These are phyloP conservation scores for Acronicta psi DNA, from an alignment of 2,888 invertebrate species.

Conservation along the genomic window DNA sequence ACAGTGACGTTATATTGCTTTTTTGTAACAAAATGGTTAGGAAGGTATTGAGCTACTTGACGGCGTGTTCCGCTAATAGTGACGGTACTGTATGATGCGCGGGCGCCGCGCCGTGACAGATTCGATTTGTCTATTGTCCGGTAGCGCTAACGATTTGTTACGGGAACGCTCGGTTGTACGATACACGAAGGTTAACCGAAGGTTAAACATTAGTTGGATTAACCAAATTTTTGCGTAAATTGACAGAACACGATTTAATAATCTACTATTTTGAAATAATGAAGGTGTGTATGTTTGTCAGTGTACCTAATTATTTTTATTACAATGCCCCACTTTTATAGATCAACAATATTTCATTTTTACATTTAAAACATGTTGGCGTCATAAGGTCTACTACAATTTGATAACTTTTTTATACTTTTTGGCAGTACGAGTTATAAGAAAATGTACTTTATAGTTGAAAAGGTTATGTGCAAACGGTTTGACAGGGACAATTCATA, in stretches of 20 bases:
- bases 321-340: neutral
- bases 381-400: no score
- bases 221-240: constrained; percentile 8
- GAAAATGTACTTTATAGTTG: no score
- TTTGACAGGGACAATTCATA: no score
- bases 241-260: neutral
- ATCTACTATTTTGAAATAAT: constrained; percentile 5
- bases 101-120: constrained; percentile 69
- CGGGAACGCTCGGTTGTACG: constrained; percentile 53
- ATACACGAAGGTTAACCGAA: constrained; percentile 22
- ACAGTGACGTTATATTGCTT: no score
- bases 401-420: no score
- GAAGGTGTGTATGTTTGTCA: neutral
- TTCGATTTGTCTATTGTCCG: constrained; percentile 80
- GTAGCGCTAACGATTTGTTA: constrained; percentile 75
- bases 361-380: no score
- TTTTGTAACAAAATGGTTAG: neutral
- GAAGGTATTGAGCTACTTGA: constrained; percentile 14
- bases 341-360: no score
- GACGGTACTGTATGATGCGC: constrained; percentile 53
- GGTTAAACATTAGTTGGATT: constrained; percentile 34
- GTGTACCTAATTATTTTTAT: constrained; percentile 4
- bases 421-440: no score
- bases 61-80: constrained; percentile 27
- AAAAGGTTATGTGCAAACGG: no score